Percentiles rank a stretch among this genome's conserved stretches.
These are phyloP conservation scores for Eurypyga helias DNA, from an alignment of 2,113 vertebrate genomes.

Conservation along the genomic window DNA sequence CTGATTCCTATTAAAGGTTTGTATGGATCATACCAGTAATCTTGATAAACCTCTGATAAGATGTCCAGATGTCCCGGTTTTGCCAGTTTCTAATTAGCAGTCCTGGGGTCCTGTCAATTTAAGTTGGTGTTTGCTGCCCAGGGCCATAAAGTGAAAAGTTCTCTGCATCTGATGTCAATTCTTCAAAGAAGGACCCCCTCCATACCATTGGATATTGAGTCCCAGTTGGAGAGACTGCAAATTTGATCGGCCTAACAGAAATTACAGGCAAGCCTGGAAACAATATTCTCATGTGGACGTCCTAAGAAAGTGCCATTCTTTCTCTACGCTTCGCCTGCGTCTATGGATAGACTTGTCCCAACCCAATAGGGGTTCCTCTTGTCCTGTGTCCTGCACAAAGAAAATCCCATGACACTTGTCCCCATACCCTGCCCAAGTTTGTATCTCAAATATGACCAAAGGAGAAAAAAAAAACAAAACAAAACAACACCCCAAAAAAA, in stretches of 20 bases:
- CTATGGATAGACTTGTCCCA: not conserved
- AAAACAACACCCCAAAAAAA: too few species aligned
- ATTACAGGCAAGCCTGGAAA: slow-evolving; percentile 64
- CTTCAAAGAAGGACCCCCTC: slow-evolving; percentile 68
- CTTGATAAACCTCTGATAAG: slow-evolving; percentile 79
- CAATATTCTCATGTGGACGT: slow-evolving; percentile 48
- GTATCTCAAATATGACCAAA: not conserved
- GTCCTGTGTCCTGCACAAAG: not conserved
- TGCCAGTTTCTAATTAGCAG: slow-evolving; percentile 74
- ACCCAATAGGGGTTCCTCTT: not conserved
- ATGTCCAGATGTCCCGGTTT: slow-evolving; percentile 77
- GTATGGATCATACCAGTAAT: slow-evolving; percentile 73
- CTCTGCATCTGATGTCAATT: slow-evolving; percentile 73
- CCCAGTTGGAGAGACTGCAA: slow-evolving; percentile 58
- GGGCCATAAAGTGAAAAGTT: slow-evolving; percentile 66
- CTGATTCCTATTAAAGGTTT: slow-evolving; percentile 75
- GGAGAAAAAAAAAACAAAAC: too few species aligned
- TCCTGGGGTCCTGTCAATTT: slow-evolving; percentile 68
- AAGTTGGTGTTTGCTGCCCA: slow-evolving; percentile 72
- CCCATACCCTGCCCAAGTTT: not conserved
- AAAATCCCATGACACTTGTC: not conserved
- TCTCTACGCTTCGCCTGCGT: accelerated
- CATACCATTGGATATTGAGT: slow-evolving; percentile 52
- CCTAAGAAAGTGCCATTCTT: slow-evolving; percentile 36
- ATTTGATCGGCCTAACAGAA: slow-evolving; percentile 67